These are phyloP conservation scores for Alloplasta piceator DNA, from an alignment of 2,888 invertebrate species.

Conservation along the genomic window DNA sequence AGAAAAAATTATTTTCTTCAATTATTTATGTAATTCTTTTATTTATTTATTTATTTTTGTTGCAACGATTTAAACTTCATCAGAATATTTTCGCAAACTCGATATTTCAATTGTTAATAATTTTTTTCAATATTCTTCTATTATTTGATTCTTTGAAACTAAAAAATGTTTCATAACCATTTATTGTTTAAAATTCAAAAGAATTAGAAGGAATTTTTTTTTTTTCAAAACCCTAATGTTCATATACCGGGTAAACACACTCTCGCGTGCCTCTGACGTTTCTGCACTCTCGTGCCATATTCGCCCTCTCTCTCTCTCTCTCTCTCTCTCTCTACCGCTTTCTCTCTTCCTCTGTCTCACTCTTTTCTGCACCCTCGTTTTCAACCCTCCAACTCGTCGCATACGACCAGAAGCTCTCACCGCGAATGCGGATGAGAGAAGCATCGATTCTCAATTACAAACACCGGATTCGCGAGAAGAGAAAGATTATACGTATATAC, in stretches of 20 bases:
- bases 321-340: no score
- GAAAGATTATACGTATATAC: slow-evolving; percentile 33
- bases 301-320: not conserved
- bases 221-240: not conserved
- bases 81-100: no score
- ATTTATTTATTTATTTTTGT: no score
- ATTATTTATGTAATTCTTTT: no score
- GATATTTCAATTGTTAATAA: no score
- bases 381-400: not conserved
- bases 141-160: no score
- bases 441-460: slow-evolving; percentile 63
- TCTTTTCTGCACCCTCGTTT: not conserved
- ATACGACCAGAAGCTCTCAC: slow-evolving; percentile 22
- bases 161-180: not conserved
- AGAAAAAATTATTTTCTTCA: no score
- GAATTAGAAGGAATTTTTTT: not conserved
- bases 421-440: slow-evolving; percentile 56
- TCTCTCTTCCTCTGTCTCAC: not conserved
- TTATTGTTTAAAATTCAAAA: not conserved
- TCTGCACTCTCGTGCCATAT: slow-evolving; percentile 10
- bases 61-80: no score
- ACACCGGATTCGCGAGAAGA: slow-evolving; percentile 40
- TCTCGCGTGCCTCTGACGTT: slow-evolving; percentile 48
- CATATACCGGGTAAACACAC: slow-evolving; percentile 48
- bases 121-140: no score